Base-by-base conservation (phyloP, 2,888 invertebrate species). In the Schrankia costaestrigalis region DNA sequence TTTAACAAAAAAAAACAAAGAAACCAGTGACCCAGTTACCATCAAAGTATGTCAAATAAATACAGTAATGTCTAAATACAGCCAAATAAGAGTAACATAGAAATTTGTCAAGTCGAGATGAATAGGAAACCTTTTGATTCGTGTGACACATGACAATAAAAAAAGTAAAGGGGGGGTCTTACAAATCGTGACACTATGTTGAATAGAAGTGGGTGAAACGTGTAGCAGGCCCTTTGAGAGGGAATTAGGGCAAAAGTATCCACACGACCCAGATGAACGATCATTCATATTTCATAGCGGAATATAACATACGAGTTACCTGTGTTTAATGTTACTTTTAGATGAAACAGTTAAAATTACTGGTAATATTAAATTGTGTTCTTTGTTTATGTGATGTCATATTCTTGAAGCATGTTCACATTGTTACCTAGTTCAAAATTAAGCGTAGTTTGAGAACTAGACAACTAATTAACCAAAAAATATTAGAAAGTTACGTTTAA, bases 171-270 rank as follows among this genome's bases (percentile, higher is more conserved):
- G 35, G 36, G 30, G 38, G 35, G 24, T 29, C 26, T 28, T 35
- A 43, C 31, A 31, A 41, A 49, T 48, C 26, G 31, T 41, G 42
- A 44, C 42, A 47, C 40, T 33, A 33, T 12, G 31, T 54, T 54
- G 47, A 54, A 50, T 47, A 36, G 38, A 54, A 54, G 46, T 41
- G 31, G 37, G 47, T 31, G 38, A 40, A 47, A 44, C 44, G 37
- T 42, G 26, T 12, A 40, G 35, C 14, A 31, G 37, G 35, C 47
- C 38, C 35, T 54, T 54, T 47, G 44, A 47, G 36, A 25, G 31
- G 26, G 41, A 54, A 51, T 50, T 51, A 42, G 51, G 51, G 28
- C 42, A 33, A 37, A 40, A 44, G 40, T 32, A 35, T 37, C 46
- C 46, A 35, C 27, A 26, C 35, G 41, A 42, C 40, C 28, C 35